A percentile compares a stretch with the other conserved stretches of the same genome.
Evolutionary conservation across 2,888 invertebrate genomes (phyloP).

Genomic region (Leptinotarsa juncta): DNA sequence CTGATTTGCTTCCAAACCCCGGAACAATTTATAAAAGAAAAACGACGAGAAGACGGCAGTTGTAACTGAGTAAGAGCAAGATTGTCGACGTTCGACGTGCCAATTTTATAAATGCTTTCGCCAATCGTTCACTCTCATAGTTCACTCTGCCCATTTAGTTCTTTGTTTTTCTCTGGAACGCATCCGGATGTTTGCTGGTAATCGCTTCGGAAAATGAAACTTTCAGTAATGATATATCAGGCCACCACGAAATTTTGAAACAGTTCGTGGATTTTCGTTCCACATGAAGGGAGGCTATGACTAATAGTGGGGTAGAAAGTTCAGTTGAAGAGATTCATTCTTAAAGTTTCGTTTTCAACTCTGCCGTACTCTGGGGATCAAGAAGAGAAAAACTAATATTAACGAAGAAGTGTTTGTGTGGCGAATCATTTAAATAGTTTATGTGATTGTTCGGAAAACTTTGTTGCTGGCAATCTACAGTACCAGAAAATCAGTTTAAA

Average conservation of each 20-base stretch:
- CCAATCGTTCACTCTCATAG: slow-evolving; percentile 1
- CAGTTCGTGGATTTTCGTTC: background rate
- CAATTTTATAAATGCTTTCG: slow-evolving; percentile 9
- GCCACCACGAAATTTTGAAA: background rate
- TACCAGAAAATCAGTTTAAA: too few relatives aligned
- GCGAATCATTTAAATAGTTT: too few relatives aligned
- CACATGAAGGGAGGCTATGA: too few relatives aligned
- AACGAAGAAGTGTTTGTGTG: too few relatives aligned
- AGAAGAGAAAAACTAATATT: too few relatives aligned
- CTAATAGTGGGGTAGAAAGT: too few relatives aligned
- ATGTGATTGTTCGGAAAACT: too few relatives aligned
- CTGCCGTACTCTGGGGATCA: too few relatives aligned
- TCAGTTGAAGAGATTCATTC: too few relatives aligned
- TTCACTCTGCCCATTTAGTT: background rate
- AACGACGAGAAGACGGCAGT: slow-evolving; percentile 5
- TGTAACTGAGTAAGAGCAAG: slow-evolving; percentile 12
- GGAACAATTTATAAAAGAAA: slow-evolving; percentile 11
- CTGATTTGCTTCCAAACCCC: slow-evolving; percentile 1
- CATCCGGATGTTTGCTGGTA: slow-evolving; percentile 6
- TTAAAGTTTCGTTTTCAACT: too few relatives aligned
- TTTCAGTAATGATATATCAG: background rate
- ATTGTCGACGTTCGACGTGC: slow-evolving; percentile 16
- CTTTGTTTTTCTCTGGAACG: background rate
- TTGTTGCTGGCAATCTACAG: too few relatives aligned
- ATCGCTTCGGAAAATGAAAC: slow-evolving; percentile 3